phyloP scores from a whole-genome alignment of 2,797 vertebrate genomes.

The Tokudaia tokunoshimensis region DNA sequence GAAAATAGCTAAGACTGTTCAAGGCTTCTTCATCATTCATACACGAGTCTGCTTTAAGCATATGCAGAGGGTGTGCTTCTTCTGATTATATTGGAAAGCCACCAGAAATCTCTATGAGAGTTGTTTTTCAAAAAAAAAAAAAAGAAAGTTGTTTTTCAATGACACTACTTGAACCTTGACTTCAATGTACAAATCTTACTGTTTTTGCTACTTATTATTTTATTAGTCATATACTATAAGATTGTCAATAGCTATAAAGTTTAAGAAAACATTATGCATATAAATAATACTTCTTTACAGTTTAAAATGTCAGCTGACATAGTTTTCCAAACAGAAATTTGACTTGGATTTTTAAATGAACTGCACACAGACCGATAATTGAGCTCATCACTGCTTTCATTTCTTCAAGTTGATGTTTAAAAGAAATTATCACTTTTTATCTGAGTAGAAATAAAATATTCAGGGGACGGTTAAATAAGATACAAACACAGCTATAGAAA shows the following conservation, averaged over 20 bases:
- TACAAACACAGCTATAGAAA: neutral
- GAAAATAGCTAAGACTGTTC: neutral
- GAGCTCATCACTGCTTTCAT: neutral
- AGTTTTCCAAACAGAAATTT: neutral
- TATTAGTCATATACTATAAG: neutral
- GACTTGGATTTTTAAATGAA: neutral
- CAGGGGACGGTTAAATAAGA: neutral
- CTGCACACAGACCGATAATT: neutral
- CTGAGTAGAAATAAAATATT: conserved; percentile 1
- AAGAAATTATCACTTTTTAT: neutral
- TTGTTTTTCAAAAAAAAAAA: neutral
- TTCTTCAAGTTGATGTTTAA: conserved; percentile 50
- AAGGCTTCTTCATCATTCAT: neutral
- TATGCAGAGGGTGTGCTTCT: neutral
- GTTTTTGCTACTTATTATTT: neutral
- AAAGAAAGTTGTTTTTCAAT: neutral
- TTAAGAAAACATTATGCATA: neutral
- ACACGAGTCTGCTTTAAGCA: neutral
- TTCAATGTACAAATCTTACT: neutral
- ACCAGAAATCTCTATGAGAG: neutral
- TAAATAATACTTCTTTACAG: neutral
- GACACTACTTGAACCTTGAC: neutral
- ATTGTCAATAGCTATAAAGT: neutral
- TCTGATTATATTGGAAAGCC: neutral
- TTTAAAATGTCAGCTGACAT: conserved; percentile 18